Conservation (phyloP, 1,140 invertebrate species). For the Drosophila bocqueti region DNA sequence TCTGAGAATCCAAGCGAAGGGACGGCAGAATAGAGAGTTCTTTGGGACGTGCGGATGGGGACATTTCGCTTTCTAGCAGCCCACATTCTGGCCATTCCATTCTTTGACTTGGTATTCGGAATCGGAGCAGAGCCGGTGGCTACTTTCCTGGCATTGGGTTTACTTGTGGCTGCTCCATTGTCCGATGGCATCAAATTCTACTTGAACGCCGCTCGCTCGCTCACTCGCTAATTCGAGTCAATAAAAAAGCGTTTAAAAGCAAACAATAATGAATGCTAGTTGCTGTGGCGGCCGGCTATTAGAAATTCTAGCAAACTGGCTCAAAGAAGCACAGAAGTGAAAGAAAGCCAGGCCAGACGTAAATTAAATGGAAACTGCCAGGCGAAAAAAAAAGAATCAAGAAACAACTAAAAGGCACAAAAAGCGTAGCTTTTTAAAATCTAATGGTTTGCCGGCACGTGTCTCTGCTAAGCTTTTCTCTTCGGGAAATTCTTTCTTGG, state of each 20-base stretch:
- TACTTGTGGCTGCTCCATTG: constrained; percentile 25
- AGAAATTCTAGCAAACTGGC: constrained; percentile 77
- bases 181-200: constrained; percentile 77
- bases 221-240: constrained; percentile 62
- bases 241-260: constrained; percentile 75
- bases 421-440: constrained; percentile 41
- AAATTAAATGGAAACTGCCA: constrained; percentile 73
- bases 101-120: constrained; percentile 27
- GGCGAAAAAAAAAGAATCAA: constrained; percentile 23
- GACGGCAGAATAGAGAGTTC: constrained; percentile 38
- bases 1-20: constrained; percentile 20
- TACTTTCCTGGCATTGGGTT: constrained; percentile 11
- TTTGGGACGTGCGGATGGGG: constrained; percentile 49
- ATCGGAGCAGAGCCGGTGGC: constrained; percentile 33
- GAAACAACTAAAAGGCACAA: constrained; percentile 19
- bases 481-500: constrained; percentile 56
- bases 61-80: constrained; percentile 77
- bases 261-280: constrained; percentile 55
- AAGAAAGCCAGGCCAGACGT: constrained; percentile 66
- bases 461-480: constrained; percentile 54
- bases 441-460: constrained; percentile 66
- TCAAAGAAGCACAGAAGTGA: constrained; percentile 48
- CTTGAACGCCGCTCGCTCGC: constrained; percentile 45
- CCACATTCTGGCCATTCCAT: constrained; percentile 57
- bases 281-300: constrained; percentile 44